Conservation (phyloP, 2,797 vertebrate species). For the Percopsis omiscomaycus region DNA sequence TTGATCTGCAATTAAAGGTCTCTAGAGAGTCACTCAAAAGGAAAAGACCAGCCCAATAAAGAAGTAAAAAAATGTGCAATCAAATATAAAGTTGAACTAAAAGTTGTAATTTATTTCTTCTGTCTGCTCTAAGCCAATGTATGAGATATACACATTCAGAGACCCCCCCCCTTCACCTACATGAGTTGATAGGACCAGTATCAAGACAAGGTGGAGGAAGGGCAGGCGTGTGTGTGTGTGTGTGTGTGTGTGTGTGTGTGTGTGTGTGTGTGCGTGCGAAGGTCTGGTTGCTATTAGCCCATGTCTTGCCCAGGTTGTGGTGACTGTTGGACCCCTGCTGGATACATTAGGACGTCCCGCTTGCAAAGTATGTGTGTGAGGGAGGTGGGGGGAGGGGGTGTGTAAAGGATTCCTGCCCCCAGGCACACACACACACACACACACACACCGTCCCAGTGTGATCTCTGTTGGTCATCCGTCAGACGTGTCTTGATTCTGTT, state of each 20-base stretch:
- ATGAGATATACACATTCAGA: no score
- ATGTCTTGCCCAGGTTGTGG: constrained; percentile 70
- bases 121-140: no score
- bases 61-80: no score
- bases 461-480: not conserved
- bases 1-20: no score
- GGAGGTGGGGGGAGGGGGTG: constrained; percentile 50
- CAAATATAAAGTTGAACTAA: no score
- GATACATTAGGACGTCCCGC: constrained; percentile 73
- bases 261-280: constrained; percentile 21
- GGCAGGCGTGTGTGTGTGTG: not conserved
- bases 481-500: not conserved
- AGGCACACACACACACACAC: constrained; percentile 4
- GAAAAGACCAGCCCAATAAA: no score
- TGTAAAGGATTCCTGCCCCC: constrained; percentile 21
- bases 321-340: constrained; percentile 81
- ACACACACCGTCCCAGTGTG: not conserved
- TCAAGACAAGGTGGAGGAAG: constrained; percentile 3
- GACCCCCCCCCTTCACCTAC: no score
- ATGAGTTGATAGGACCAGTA: not conserved
- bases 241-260: not conserved
- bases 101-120: no score
- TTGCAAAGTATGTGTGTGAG: constrained; percentile 72
- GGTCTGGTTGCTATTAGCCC: constrained; percentile 87
- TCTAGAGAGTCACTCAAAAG: no score